Conservation (phyloP, 2,888 invertebrate species). For the Drosophila paramelanica region DNA sequence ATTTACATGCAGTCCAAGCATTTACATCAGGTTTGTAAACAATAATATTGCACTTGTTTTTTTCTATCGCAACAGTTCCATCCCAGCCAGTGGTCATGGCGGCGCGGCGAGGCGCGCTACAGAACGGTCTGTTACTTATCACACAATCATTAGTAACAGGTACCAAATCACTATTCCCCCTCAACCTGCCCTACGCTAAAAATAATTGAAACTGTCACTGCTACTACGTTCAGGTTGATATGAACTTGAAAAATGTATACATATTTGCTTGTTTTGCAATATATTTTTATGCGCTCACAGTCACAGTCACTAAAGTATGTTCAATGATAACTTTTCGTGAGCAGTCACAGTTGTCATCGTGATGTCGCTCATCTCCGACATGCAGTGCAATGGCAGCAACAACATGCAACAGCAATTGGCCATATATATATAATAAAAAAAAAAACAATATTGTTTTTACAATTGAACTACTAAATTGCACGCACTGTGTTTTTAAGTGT, state of each 20-base stretch:
- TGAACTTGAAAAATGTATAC: neutral
- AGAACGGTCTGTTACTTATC: conserved; percentile 89
- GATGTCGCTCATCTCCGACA: conserved; percentile 1
- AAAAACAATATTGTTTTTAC: too few relatives aligned
- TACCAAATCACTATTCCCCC: conserved; percentile 6
- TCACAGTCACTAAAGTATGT: neutral
- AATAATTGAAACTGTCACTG: conserved; percentile 7
- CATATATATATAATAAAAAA: too few relatives aligned
- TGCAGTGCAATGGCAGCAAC: conserved; percentile 1
- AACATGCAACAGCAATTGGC: conserved; percentile 8
- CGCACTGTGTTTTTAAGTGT: too few relatives aligned
- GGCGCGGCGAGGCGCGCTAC: conserved; percentile 95
- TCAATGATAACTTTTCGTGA: neutral
- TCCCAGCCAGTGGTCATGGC: conserved; percentile 97
- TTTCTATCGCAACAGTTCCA: conserved; percentile 90
- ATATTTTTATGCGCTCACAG: neutral
- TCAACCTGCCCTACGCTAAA: neutral
- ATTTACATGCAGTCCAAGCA: conserved; percentile 84
- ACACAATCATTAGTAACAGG: conserved; percentile 23
- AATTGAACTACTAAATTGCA: too few relatives aligned
- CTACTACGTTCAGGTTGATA: neutral
- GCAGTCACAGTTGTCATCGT: neutral
- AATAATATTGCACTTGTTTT: neutral
- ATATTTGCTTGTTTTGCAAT: neutral
- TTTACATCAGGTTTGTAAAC: conserved; percentile 83